Conservation (phyloP, 2,797 vertebrate species). For the Brachyalestes nurse region DNA sequence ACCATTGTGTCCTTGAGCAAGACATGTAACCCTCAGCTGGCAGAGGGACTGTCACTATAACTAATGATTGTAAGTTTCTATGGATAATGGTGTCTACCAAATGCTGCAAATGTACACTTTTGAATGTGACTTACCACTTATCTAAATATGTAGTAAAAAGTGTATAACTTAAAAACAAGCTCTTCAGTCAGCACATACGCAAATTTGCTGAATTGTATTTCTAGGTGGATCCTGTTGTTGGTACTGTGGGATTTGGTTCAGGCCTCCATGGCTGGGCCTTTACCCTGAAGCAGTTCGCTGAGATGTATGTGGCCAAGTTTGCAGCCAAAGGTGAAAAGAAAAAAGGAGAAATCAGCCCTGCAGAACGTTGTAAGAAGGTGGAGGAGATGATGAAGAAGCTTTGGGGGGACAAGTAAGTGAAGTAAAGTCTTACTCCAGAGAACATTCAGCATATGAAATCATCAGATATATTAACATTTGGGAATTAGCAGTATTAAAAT, state of each 20-base stretch:
- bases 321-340: constrained; percentile 74
- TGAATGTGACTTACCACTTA: too few relatives aligned
- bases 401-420: constrained; percentile 67
- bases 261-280: constrained; percentile 73
- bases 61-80: too few relatives aligned
- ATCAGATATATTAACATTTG: background rate
- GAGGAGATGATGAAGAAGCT: constrained; percentile 69
- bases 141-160: too few relatives aligned
- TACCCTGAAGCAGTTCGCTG: constrained; percentile 75
- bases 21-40: too few relatives aligned
- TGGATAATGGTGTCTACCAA: too few relatives aligned
- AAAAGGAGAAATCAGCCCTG: constrained; percentile 50
- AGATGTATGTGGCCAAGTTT: constrained; percentile 74
- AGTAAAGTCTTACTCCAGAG: background rate
- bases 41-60: too few relatives aligned
- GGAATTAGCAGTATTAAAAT: background rate
- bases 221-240: constrained; percentile 69
- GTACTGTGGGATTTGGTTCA: constrained; percentile 72
- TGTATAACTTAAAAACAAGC: background rate
- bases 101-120: too few relatives aligned
- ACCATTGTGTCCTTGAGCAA: too few relatives aligned
- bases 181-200: background rate
- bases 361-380: constrained; percentile 62
- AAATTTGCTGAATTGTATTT: background rate
- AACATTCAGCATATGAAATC: background rate